Percentiles rank a stretch among this genome's conserved stretches.
phyloP scores from a whole-genome alignment of 2,888 invertebrate genomes.

The Brachypterus glaber region DNA sequence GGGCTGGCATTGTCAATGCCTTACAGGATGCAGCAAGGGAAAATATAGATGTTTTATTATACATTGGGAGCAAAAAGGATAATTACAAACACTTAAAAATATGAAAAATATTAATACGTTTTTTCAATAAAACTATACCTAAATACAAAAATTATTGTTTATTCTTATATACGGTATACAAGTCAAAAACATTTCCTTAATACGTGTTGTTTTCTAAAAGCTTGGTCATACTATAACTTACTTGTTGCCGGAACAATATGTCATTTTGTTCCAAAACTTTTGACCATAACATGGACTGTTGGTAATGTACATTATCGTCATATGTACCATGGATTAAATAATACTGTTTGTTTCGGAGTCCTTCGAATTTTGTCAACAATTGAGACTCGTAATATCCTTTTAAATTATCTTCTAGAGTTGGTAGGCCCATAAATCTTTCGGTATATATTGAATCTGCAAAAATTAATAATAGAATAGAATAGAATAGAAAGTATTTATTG shows the following conservation, averaged over 20 bases:
- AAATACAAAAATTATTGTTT: too few relatives aligned
- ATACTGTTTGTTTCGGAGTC: slow-evolving; percentile 61
- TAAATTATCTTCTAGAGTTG: slow-evolving; percentile 58
- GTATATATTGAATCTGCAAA: slow-evolving; percentile 89
- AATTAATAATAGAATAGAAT: background rate
- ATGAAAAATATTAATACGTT: slow-evolving; percentile 3
- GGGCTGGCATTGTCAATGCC: too few relatives aligned
- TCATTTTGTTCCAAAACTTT: slow-evolving; percentile 75
- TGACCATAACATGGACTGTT: slow-evolving; percentile 88
- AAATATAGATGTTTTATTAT: too few relatives aligned
- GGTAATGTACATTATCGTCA: slow-evolving; percentile 95
- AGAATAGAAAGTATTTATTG: background rate
- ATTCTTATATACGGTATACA: too few relatives aligned
- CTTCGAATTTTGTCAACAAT: slow-evolving; percentile 57
- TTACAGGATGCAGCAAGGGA: too few relatives aligned
- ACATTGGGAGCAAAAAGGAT: too few relatives aligned
- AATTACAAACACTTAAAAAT: too few relatives aligned
- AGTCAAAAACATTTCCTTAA: too few relatives aligned
- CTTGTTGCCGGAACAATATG: slow-evolving; percentile 87
- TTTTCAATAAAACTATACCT: too few relatives aligned
- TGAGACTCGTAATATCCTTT: slow-evolving; percentile 67
- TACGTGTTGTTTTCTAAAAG: too few relatives aligned
- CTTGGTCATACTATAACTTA: too few relatives aligned
- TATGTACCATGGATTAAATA: slow-evolving; percentile 90
- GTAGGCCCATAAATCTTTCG: slow-evolving; percentile 91